Base-by-base conservation (phyloP, 2,888 invertebrate genomes). In the Desoria tigrina region DNA sequence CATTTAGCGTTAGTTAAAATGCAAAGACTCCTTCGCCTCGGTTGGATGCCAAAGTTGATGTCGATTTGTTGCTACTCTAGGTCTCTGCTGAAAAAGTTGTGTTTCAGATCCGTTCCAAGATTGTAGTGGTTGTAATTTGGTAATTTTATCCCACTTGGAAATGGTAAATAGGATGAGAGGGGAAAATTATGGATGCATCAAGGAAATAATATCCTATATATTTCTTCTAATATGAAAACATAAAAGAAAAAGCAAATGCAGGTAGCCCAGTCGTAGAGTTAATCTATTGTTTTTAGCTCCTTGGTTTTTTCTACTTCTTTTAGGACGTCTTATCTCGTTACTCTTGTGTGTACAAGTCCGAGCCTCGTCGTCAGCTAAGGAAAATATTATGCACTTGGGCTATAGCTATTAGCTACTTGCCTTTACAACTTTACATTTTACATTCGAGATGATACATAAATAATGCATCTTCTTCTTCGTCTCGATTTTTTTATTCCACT, bases 1-100 rank as follows among this genome's bases (percentile, higher is more conserved):
- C 50, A 61, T 61, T 50, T 51, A 61, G 51, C 45, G 61, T 61
- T 51, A 61, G 45, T 51, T 51, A 49, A 49, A 11, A 18, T 18
- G 9, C 49, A 49, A 49, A 18, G 14, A 16, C 11, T 7, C 14
- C 7, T 7, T 49, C 7, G 49, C 7, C 49, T n/a, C 49, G 21
- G 49, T 49, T 18, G 49, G 55, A 28, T 28, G 55, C n/a, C 27
- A 55, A n/a, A n/a, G n/a, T n/a, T n/a, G n/a, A n/a, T n/a, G n/a
- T n/a, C n/a, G n/a, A n/a, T n/a, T n/a, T n/a, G n/a, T n/a, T n/a
- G n/a, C n/a, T n/a, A n/a, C n/a, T n/a, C n/a, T n/a, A n/a, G n/a
- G n/a, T n/a, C n/a, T n/a, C n/a, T n/a, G n/a, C n/a, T n/a, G n/a
- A n/a, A n/a, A n/a, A n/a, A n/a, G n/a, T n/a, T n/a, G n/a, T n/a